These are phyloP conservation scores for Athene cunicularia DNA, from an alignment of 2,113 vertebrate genomes.

Conservation along the genomic window DNA sequence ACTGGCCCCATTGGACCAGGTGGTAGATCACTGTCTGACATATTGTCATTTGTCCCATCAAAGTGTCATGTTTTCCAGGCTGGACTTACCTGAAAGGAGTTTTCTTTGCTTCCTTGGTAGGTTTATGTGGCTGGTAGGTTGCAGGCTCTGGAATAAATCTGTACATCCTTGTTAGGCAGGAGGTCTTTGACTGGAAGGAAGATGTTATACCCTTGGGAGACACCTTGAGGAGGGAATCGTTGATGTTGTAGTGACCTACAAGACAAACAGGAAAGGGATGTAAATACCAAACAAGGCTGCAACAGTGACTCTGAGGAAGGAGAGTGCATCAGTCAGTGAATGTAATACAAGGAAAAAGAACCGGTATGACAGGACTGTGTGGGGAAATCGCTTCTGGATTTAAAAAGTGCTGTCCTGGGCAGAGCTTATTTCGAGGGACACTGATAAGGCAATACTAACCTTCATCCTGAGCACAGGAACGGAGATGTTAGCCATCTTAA, in stretches of 20 bases:
- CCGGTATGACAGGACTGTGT: background rate
- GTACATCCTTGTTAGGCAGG: background rate
- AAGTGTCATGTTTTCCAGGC: background rate
- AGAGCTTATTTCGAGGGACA: slow-evolving; percentile 16
- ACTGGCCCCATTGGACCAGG: background rate
- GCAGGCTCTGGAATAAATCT: slow-evolving; percentile 73
- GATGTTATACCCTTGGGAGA: slow-evolving; percentile 66
- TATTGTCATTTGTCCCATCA: rapidly evolving
- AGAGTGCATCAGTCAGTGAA: background rate
- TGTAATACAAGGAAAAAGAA: background rate
- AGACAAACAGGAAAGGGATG: slow-evolving; percentile 17
- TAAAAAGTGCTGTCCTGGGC: background rate
- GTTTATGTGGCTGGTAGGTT: slow-evolving; percentile 67
- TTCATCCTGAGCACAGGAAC: background rate
- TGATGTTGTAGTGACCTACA: slow-evolving; percentile 78
- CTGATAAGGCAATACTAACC: background rate
- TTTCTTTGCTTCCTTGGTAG: slow-evolving; percentile 40
- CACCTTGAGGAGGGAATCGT: slow-evolving; percentile 56
- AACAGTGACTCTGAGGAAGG: background rate
- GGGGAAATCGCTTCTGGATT: background rate
- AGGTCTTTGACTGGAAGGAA: slow-evolving; percentile 77
- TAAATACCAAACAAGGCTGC: background rate
- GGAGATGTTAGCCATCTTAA: background rate
- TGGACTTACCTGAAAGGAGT: slow-evolving; percentile 68
- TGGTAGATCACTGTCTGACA: rapidly evolving